Percentiles rank a stretch among this genome's conserved stretches.
Conservation (phyloP, 2,888 invertebrate genomes). For the Prostheceraeus crozeri region DNA sequence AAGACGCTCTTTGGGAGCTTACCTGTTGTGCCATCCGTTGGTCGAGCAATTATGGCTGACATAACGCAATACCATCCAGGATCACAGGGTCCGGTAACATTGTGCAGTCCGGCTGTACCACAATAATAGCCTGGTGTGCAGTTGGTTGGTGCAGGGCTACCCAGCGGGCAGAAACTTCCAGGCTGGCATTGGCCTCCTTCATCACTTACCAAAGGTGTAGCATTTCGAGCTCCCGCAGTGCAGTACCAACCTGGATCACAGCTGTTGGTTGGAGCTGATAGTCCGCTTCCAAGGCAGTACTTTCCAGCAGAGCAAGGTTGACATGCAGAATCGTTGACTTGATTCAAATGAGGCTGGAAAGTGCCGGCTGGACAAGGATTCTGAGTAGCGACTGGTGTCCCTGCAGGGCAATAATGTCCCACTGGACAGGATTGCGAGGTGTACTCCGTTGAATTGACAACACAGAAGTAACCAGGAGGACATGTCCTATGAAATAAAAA, state of each 20-base stretch:
- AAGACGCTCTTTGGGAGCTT: too few species aligned
- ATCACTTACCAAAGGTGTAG: slow-evolving; percentile 43
- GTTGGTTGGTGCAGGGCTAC: slow-evolving; percentile 46
- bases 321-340: slow-evolving; percentile 50
- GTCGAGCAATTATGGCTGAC: slow-evolving; percentile 43
- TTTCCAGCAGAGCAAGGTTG: slow-evolving; percentile 49
- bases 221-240: slow-evolving; percentile 47
- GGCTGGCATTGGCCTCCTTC: slow-evolving; percentile 50
- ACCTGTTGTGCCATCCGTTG: slow-evolving; percentile 47
- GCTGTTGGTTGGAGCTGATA: slow-evolving; percentile 45
- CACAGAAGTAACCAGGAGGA: slow-evolving; percentile 52
- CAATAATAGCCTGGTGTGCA: slow-evolving; percentile 51
- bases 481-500: slow-evolving; percentile 41
- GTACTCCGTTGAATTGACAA: slow-evolving; percentile 46
- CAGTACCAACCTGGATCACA: slow-evolving; percentile 53
- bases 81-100: slow-evolving; percentile 49
- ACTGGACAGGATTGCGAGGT: slow-evolving; percentile 45
- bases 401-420: slow-evolving; percentile 50
- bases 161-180: slow-evolving; percentile 49
- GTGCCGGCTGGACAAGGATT: slow-evolving; percentile 49
- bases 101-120: slow-evolving; percentile 45
- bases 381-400: slow-evolving; percentile 45
- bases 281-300: slow-evolving; percentile 48
- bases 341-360: too few species aligned
- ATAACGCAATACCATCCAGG: slow-evolving; percentile 48